phyloP scores from a whole-genome alignment of 2,797 vertebrate species.

The Manis pentadactyla region DNA sequence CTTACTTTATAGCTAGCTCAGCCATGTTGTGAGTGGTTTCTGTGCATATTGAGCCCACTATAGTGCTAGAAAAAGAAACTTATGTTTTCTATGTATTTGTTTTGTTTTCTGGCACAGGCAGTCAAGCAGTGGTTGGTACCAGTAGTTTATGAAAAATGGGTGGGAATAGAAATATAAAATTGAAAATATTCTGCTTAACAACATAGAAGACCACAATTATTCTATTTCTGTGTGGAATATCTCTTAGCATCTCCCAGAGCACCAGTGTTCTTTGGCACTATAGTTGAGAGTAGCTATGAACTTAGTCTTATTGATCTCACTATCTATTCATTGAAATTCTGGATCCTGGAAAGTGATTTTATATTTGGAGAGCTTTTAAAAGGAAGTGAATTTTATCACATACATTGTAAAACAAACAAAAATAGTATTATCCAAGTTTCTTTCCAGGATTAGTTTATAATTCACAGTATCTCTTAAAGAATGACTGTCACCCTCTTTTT shows the following conservation, averaged over 20 bases:
- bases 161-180: not conserved
- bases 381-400: not conserved
- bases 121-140: not conserved
- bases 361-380: not conserved
- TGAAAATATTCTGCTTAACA: not conserved
- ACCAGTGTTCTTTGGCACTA: not conserved
- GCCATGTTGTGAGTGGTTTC: not conserved
- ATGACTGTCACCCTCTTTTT: not conserved
- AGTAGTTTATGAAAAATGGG: not conserved
- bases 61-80: not conserved
- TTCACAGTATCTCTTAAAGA: constrained; percentile 15
- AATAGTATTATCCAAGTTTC: not conserved
- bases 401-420: not conserved
- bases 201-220: not conserved
- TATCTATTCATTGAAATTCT: constrained; percentile 27
- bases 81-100: not conserved
- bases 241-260: not conserved
- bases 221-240: not conserved
- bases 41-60: not conserved
- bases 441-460: not conserved
- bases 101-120: not conserved
- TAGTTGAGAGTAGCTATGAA: not conserved
- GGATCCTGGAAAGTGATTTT: not conserved
- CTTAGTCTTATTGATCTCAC: not conserved
- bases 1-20: not conserved